phyloP scores from a whole-genome alignment of 1,140 invertebrate species.

The Drosophila punjabiensis region DNA sequence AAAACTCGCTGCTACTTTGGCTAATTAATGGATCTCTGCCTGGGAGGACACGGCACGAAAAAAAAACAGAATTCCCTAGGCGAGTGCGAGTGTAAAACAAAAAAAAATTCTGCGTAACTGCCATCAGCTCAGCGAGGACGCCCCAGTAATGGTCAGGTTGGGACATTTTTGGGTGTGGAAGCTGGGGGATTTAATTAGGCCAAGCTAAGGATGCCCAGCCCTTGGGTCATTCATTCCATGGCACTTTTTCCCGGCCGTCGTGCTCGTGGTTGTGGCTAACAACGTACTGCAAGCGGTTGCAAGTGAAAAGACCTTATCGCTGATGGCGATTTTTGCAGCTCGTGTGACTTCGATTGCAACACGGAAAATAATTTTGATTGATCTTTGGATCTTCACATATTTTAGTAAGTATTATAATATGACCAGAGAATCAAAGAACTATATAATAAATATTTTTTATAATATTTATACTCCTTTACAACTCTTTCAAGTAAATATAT shows the following conservation, averaged over 20 bases:
- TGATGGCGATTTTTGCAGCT: constrained; percentile 47
- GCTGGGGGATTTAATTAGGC: constrained; percentile 63
- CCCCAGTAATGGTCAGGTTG: constrained; percentile 60
- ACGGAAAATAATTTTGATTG: constrained; percentile 5
- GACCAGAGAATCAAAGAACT: background rate
- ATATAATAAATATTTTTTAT: background rate
- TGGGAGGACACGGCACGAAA: constrained; percentile 11
- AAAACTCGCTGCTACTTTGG: constrained; percentile 62
- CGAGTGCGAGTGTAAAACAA: constrained; percentile 22
- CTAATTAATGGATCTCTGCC: constrained; percentile 67
- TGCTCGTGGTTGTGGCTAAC: constrained; percentile 1
- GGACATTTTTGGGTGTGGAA: constrained; percentile 6
- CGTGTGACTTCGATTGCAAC: constrained; percentile 20
- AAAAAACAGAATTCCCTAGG: constrained; percentile 38
- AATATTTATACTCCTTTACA: no score
- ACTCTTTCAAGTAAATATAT: background rate
- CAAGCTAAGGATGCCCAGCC: constrained; percentile 44
- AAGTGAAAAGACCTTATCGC: constrained; percentile 65
- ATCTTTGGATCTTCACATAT: background rate
- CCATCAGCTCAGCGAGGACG: constrained; percentile 27
- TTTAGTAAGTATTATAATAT: background rate
- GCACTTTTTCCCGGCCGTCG: constrained; percentile 2
- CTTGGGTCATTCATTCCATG: constrained; percentile 34
- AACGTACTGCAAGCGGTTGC: constrained; percentile 17
- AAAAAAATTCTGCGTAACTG: constrained; percentile 39